These are phyloP conservation scores for Poeciliopsis presidionis DNA, from an alignment of 2,797 vertebrate genomes.

Conservation along the genomic window DNA sequence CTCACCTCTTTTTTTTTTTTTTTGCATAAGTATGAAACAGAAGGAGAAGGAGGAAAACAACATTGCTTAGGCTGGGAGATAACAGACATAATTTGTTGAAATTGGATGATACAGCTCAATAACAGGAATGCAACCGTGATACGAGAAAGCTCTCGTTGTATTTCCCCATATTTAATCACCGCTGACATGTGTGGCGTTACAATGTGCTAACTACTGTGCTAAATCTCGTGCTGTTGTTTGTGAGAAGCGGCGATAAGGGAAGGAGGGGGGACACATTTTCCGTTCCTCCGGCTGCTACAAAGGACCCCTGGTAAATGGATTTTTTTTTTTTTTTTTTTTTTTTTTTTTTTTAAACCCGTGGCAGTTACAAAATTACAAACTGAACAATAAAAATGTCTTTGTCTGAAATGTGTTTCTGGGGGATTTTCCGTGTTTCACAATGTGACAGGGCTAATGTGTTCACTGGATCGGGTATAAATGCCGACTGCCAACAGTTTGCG, in stretches of 20 bases:
- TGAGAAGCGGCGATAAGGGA: conserved; percentile 33
- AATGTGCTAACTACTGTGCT: conserved; percentile 42
- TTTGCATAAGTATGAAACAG: conserved; percentile 9
- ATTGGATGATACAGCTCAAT: conserved; percentile 42
- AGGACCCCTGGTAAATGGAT: conserved; percentile 35
- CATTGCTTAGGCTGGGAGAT: conserved; percentile 8
- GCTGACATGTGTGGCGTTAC: conserved; percentile 29
- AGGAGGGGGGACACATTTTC: conserved; percentile 17
- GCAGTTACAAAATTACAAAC: conserved; percentile 48
- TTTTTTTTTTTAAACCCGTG: conserved; percentile 25
- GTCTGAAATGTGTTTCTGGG: conserved; percentile 19
- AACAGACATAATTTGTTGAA: conserved; percentile 36
- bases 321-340: conserved; percentile 34
- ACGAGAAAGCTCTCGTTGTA: conserved; percentile 10
- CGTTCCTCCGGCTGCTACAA: conserved; percentile 35
- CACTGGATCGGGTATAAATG: conserved; percentile 15
- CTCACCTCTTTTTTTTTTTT: conserved; percentile 3
- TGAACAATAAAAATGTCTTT: conserved; percentile 45
- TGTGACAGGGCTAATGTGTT: conserved; percentile 20
- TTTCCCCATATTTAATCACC: conserved; percentile 39
- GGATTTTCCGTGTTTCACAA: conserved; percentile 27
- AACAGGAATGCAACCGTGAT: conserved; percentile 27
- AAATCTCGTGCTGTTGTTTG: conserved; percentile 50
- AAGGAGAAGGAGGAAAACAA: neutral
- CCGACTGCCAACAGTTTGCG: conserved; percentile 17